phyloP scores from a whole-genome alignment of 23 tunicate genomes.

The Trididemnum miniatum region DNA sequence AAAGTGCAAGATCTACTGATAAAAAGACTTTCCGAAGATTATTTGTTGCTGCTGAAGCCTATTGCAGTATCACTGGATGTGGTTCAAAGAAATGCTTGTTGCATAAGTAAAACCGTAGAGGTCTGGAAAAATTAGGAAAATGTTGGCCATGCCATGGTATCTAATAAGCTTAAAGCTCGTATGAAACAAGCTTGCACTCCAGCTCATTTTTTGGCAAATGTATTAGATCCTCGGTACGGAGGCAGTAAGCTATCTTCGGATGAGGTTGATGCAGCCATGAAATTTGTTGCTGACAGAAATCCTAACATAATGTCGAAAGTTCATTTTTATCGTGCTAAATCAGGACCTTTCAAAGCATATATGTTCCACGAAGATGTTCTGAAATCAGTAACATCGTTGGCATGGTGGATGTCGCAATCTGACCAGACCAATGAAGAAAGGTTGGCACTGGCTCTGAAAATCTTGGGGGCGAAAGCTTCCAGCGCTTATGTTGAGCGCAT shows the following conservation, averaged over 20 bases:
- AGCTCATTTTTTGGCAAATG: conserved; percentile 7
- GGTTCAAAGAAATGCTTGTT: not conserved
- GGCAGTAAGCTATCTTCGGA: no score
- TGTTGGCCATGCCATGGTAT: no score
- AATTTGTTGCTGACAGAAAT: not conserved
- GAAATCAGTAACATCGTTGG: not conserved
- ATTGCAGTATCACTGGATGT: not conserved
- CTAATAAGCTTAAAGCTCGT: no score
- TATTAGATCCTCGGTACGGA: not conserved
- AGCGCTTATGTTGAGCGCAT: not conserved
- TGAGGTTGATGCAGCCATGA: not conserved
- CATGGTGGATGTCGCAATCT: not conserved
- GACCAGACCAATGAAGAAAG: not conserved
- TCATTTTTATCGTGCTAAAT: not conserved
- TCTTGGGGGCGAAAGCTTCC: conserved; percentile 7
- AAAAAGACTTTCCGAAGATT: not conserved
- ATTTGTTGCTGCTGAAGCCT: not conserved
- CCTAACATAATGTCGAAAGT: not conserved
- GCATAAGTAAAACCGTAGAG: conserved; percentile 1
- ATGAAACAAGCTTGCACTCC: conserved; percentile 23
- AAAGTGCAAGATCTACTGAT: not conserved
- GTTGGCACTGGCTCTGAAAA: not conserved
- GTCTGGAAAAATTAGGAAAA: conserved; percentile 8
- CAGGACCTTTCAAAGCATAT: conserved; percentile 8
- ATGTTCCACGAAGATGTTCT: not conserved